Conservation (phyloP, 2,888 invertebrate species). For the Esperia sulphurella region DNA sequence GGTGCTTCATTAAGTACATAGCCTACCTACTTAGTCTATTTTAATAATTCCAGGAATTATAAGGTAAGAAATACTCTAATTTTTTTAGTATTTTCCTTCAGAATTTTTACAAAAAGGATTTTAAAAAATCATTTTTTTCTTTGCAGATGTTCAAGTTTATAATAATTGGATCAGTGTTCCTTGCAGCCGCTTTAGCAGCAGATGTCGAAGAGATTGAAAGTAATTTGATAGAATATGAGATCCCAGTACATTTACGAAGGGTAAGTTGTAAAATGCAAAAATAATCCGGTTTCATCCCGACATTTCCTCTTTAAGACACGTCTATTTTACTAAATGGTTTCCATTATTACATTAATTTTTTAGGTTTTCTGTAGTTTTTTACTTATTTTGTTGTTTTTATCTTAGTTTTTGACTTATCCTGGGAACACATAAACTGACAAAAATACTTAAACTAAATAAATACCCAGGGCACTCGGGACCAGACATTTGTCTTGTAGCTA, state of each 20-base stretch:
- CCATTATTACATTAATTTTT: no score
- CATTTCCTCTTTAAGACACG: no score
- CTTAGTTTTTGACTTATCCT: no score
- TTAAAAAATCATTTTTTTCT: background rate
- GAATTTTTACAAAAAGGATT: background rate
- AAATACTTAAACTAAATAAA: no score
- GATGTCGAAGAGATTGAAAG: conserved; percentile 21
- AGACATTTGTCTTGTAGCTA: no score
- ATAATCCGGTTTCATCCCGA: no score
- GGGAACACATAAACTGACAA: no score
- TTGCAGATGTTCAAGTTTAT: conserved; percentile 22
- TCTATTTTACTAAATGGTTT: no score
- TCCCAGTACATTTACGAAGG: background rate
- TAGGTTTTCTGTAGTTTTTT: no score
- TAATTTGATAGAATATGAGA: conserved; percentile 31
- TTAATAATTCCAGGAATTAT: background rate
- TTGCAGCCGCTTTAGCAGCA: conserved; percentile 17
- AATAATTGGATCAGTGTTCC: conserved; percentile 12
- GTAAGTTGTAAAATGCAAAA: background rate
- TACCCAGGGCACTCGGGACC: no score
- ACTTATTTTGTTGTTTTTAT: no score
- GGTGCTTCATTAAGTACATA: background rate
- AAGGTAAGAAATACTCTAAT: background rate
- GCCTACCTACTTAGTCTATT: background rate
- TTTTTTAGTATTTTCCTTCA: no score